phyloP scores from a whole-genome alignment of 2,797 vertebrate species.

The Gymnopithys bicolor region DNA sequence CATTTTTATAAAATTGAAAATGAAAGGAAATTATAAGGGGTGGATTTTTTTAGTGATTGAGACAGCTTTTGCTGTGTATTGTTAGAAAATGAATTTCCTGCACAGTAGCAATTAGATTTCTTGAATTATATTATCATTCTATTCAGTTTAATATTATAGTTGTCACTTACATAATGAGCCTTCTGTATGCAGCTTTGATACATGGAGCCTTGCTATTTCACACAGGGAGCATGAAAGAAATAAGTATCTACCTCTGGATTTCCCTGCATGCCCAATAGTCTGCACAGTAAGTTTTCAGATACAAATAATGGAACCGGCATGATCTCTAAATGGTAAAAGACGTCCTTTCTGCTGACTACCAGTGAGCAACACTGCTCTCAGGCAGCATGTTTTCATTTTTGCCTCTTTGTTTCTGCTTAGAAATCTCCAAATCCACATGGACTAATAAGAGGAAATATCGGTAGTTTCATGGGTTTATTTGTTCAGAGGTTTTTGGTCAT shows the following conservation, averaged over 20 bases:
- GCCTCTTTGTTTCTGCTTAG: neutral
- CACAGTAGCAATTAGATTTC: slow-evolving; percentile 58
- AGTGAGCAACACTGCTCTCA: neutral
- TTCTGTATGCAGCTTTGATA: slow-evolving; percentile 32
- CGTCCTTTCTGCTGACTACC: neutral
- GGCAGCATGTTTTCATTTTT: neutral
- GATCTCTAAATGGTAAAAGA: slow-evolving; percentile 3
- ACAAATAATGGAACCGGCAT: neutral
- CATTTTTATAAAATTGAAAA: slow-evolving; percentile 59
- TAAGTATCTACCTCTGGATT: neutral
- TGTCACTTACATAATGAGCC: slow-evolving; percentile 51
- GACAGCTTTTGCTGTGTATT: slow-evolving; percentile 42
- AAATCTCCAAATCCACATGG: neutral
- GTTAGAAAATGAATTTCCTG: slow-evolving; percentile 49
- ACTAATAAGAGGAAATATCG: neutral
- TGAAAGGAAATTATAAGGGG: slow-evolving; percentile 56
- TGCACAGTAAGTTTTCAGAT: neutral
- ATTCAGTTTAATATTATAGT: slow-evolving; percentile 59
- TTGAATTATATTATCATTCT: slow-evolving; percentile 60
- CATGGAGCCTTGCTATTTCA: neutral
- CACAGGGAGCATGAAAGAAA: slow-evolving; percentile 22
- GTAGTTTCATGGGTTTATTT: neutral
- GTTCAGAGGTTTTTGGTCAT: neutral
- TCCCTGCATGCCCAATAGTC: neutral
- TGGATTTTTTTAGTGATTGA: slow-evolving; percentile 42